These are phyloP conservation scores for Triplophysa tibetana DNA, from an alignment of 2,113 vertebrate species.

Conservation along the genomic window DNA sequence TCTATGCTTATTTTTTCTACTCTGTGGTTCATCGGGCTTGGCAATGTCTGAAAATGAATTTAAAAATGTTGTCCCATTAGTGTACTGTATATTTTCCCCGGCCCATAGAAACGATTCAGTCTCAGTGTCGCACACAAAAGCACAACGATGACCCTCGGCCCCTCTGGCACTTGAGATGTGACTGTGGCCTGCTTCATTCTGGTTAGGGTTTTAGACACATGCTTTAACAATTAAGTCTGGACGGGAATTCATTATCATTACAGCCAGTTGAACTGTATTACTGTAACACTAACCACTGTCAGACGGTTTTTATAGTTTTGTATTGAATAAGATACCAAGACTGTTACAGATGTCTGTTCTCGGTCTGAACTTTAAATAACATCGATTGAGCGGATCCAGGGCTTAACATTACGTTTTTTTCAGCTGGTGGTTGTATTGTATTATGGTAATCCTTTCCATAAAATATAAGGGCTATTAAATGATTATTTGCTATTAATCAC, in stretches of 20 bases:
- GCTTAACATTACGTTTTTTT: too few species aligned
- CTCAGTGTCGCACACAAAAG: neutral
- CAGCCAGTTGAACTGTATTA: neutral
- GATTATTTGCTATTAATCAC: too few species aligned
- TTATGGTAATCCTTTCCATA: too few species aligned
- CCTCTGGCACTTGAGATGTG: neutral
- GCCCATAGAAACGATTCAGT: neutral
- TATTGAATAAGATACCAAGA: constrained; percentile 14
- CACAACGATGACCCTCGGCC: neutral
- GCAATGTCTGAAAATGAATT: neutral
- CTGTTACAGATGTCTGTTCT: neutral
- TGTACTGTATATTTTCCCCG: neutral
- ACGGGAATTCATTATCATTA: constrained; percentile 29
- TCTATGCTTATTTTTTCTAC: neutral
- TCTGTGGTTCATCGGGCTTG: constrained; percentile 23
- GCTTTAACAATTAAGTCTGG: constrained; percentile 23
- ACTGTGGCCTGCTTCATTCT: neutral
- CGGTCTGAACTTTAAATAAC: neutral
- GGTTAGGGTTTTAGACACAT: neutral
- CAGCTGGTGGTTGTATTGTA: too few species aligned
- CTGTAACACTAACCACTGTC: constrained; percentile 35
- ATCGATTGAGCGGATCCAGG: neutral
- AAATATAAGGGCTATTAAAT: too few species aligned
- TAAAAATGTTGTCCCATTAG: neutral
- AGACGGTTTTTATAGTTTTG: neutral